Conservation (phyloP, 2,113 vertebrate species). For the Tyrannus savana region DNA sequence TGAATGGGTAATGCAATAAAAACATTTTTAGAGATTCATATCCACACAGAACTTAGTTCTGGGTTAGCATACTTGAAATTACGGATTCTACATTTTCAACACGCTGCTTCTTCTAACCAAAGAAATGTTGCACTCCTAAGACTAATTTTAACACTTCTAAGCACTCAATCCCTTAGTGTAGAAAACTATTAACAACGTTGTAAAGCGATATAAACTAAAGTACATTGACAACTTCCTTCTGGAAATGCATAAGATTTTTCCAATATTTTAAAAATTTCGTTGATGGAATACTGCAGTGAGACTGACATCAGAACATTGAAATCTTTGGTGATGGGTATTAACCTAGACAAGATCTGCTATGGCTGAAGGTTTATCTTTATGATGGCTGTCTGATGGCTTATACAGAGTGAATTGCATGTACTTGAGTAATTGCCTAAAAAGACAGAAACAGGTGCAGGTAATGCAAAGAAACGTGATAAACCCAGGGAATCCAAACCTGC, state of each 20-base stretch:
- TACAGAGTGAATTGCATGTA: not conserved
- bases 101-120: not conserved
- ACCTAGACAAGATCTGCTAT: not conserved
- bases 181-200: not conserved
- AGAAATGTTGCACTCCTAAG: not conserved
- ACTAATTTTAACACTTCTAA: not conserved
- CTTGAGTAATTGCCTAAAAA: not conserved
- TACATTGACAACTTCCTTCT: not conserved
- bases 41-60: not conserved
- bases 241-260: not conserved
- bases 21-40: not conserved
- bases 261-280: not conserved
- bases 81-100: not conserved
- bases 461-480: not conserved
- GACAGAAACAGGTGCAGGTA: not conserved
- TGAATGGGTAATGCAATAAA: not conserved
- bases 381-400: not conserved
- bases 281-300: not conserved
- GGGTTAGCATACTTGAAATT: not conserved
- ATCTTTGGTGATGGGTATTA: not conserved
- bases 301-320: not conserved
- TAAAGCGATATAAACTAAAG: not conserved
- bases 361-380: not conserved
- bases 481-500: not conserved
- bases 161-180: not conserved